These are phyloP conservation scores for Polietes domitor DNA, from an alignment of 2,888 invertebrate species.

Conservation along the genomic window DNA sequence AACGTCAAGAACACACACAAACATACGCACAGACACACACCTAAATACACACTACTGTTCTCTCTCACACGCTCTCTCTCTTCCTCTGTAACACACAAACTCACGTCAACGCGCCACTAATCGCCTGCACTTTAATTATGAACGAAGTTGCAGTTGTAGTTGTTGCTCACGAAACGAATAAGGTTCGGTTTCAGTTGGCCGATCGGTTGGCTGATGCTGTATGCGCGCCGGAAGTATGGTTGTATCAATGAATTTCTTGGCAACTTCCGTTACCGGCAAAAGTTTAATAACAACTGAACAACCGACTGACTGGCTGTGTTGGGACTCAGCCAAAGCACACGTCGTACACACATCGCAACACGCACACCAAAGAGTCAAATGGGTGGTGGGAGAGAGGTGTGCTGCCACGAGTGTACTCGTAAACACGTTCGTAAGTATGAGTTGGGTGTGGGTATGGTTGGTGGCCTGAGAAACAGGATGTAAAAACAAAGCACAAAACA, in stretches of 20 bases:
- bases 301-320: conserved; percentile 39
- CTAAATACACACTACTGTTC: background rate
- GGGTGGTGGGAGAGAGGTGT: no score
- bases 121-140: background rate
- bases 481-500: conserved; percentile 10
- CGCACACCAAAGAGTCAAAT: conserved; percentile 7
- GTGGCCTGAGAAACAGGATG: conserved; percentile 23
- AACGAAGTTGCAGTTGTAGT: background rate
- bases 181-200: background rate
- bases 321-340: no score
- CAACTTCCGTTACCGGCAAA: conserved; percentile 62
- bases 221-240: conserved; percentile 44
- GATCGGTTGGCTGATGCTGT: background rate
- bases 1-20: background rate
- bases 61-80: background rate
- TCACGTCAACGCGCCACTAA: background rate
- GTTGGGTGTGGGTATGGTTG: background rate
- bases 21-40: conserved; percentile 9
- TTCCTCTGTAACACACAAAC: background rate
- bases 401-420: background rate
- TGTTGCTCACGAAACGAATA: background rate
- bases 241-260: conserved; percentile 3
- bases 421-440: background rate
- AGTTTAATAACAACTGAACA: conserved; percentile 54
- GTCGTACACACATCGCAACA: no score